phyloP scores from a whole-genome alignment of 2,888 invertebrate genomes.

The Noctuana brunneofusca region DNA sequence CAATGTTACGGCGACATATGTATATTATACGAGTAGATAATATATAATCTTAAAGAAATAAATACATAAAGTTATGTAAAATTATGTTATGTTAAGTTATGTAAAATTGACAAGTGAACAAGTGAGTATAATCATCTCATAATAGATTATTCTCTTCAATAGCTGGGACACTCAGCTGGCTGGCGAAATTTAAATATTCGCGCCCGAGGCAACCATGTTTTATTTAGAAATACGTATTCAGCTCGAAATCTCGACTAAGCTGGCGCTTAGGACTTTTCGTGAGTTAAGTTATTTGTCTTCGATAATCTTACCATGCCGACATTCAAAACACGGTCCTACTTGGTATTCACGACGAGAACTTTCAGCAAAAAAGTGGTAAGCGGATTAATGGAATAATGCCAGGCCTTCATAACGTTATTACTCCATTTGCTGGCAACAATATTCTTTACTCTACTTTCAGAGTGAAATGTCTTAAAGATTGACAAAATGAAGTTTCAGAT shows the following conservation, averaged over 20 bases:
- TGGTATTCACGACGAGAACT: conserved; percentile 41
- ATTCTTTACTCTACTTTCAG: background rate
- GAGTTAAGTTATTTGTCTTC: conserved; percentile 37
- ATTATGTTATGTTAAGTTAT: background rate
- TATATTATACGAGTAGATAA: no score
- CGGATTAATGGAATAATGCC: conserved; percentile 36
- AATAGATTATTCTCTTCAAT: no score
- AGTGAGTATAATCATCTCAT: no score
- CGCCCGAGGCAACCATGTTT: no score
- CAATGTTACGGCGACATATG: no score
- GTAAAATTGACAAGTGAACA: no score
- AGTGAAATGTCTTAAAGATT: background rate
- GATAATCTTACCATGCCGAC: conserved; percentile 37
- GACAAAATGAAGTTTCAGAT: no score
- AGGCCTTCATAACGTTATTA: conserved; percentile 32
- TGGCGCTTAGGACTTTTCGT: conserved; percentile 11
- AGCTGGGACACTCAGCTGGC: no score
- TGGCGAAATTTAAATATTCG: no score
- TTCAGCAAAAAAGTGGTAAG: conserved; percentile 39
- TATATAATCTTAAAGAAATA: no score
- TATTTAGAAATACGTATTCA: background rate
- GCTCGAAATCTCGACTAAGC: background rate
- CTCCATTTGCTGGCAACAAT: conserved; percentile 12
- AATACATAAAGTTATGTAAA: no score
- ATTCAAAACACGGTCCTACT: conserved; percentile 36